Percentiles rank a stretch among this genome's conserved stretches.
Conservation (phyloP, 2,113 vertebrate genomes). For the Ictalurus punctatus region DNA sequence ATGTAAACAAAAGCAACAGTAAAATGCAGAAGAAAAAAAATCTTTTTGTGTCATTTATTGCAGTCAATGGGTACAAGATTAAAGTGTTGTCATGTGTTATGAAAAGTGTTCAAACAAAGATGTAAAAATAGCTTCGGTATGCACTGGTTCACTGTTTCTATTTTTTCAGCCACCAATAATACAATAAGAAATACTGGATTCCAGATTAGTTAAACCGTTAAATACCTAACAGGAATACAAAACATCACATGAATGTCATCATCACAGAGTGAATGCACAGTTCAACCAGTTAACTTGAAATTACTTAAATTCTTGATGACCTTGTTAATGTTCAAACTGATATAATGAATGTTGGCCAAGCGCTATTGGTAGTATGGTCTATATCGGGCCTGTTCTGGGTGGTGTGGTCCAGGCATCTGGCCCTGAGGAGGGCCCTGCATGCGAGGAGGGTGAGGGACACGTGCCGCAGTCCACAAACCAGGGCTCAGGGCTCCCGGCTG, state of each 20-base stretch:
- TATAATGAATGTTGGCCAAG: background rate
- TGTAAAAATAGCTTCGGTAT: slow-evolving; percentile 1
- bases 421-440: slow-evolving; percentile 97
- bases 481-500: slow-evolving; percentile 95
- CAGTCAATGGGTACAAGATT: slow-evolving; percentile 45
- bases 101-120: slow-evolving; percentile 33
- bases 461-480: slow-evolving; percentile 92
- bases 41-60: slow-evolving; percentile 45
- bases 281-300: slow-evolving; percentile 2
- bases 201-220: slow-evolving; percentile 1
- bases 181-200: background rate
- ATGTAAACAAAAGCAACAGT: background rate
- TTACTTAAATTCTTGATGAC: slow-evolving; percentile 14
- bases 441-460: slow-evolving; percentile 88
- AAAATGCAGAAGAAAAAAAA: background rate
- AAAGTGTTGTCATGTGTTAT: slow-evolving; percentile 34
- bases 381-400: slow-evolving; percentile 93
- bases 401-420: slow-evolving; percentile 92
- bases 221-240: slow-evolving; percentile 38
- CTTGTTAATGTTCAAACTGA: background rate
- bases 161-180: background rate
- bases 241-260: slow-evolving; percentile 24
- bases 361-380: slow-evolving; percentile 93
- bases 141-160: slow-evolving; percentile 15
- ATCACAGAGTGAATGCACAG: slow-evolving; percentile 24